These are phyloP conservation scores for Anarsia innoxiella DNA, from an alignment of 2,888 invertebrate species.

Conservation along the genomic window DNA sequence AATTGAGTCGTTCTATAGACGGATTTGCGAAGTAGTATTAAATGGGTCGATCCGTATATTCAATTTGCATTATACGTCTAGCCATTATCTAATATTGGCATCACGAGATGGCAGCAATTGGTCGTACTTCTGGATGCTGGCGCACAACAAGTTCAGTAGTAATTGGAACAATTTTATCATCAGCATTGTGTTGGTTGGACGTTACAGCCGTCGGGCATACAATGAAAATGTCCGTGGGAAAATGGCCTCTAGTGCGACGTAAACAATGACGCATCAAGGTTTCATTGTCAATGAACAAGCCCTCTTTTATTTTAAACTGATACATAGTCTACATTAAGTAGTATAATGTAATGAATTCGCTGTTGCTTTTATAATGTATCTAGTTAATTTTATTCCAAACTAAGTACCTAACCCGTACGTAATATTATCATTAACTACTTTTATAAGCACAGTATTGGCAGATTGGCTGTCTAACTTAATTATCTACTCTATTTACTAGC, in stretches of 20 bases:
- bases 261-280: slow-evolving; percentile 28
- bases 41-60: slow-evolving; percentile 26
- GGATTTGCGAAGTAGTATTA: slow-evolving; percentile 2
- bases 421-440: too few species aligned
- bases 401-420: too few species aligned
- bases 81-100: slow-evolving; percentile 69
- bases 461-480: too few species aligned
- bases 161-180: slow-evolving; percentile 68
- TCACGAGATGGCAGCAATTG: slow-evolving; percentile 48
- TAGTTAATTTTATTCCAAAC: too few species aligned
- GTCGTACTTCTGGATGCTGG: slow-evolving; percentile 35
- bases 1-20: neutral
- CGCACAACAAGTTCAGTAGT: slow-evolving; percentile 53
- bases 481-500: too few species aligned
- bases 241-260: slow-evolving; percentile 24
- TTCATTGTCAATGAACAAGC: slow-evolving; percentile 6
- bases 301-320: too few species aligned
- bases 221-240: slow-evolving; percentile 41
- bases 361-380: too few species aligned
- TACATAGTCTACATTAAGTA: too few species aligned
- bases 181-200: slow-evolving; percentile 43
- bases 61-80: slow-evolving; percentile 65
- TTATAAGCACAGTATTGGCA: too few species aligned
- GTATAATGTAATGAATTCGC: too few species aligned
- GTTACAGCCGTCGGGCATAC: slow-evolving; percentile 33